These are phyloP conservation scores for Chloroceryle aenea DNA, from an alignment of 2,113 vertebrate species.

Conservation along the genomic window DNA sequence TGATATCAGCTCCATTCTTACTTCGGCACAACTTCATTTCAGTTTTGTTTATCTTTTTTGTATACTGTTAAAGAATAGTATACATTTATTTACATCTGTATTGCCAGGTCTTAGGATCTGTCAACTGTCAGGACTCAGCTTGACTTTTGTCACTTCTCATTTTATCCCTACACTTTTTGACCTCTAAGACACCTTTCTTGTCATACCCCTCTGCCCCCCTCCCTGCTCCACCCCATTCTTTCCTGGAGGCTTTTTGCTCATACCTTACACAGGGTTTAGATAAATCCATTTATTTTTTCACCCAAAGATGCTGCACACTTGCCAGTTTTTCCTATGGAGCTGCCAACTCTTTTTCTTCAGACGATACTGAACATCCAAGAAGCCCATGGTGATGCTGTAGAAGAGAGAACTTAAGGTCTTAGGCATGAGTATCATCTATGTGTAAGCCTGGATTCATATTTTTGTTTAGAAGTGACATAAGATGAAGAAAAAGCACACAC, in stretches of 20 bases:
- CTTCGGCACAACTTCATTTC: neutral
- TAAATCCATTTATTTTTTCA: neutral
- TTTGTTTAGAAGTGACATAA: neutral
- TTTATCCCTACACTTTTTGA: neutral
- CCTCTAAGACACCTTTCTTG: neutral
- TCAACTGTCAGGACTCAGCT: neutral
- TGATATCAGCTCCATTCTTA: neutral
- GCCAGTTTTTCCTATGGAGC: neutral
- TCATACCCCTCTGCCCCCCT: fast-evolving
- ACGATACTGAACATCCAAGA: neutral
- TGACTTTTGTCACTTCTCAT: neutral
- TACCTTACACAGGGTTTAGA: neutral
- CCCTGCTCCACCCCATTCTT: fast-evolving
- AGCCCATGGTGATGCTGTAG: neutral
- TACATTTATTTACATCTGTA: neutral
- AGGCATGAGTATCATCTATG: neutral
- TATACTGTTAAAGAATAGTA: neutral
- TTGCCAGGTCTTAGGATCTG: neutral
- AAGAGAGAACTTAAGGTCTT: neutral
- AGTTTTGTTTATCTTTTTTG: neutral
- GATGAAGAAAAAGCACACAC: neutral
- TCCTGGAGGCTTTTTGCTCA: neutral
- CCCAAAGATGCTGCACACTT: neutral
- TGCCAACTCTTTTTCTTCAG: neutral
- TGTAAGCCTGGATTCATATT: neutral